Percentiles rank a stretch among this genome's conserved stretches.
phyloP scores from a whole-genome alignment of 1,140 invertebrate species.

The Argopecten irradians region DNA sequence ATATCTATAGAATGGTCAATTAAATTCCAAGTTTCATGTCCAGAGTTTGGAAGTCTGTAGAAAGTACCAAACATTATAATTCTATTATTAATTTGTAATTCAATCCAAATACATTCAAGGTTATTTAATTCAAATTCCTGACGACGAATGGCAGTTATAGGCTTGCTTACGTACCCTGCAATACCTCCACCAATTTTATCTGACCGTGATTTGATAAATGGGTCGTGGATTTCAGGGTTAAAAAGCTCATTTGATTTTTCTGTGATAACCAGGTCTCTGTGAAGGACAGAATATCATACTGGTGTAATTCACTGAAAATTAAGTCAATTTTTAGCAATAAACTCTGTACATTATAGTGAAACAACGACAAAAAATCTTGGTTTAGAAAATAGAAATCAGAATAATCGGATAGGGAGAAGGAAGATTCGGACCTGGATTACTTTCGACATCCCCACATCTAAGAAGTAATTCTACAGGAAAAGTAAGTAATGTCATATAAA shows the following conservation, averaged over 20 bases:
- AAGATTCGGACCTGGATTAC: slow-evolving; percentile 27
- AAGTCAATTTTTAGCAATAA: not conserved
- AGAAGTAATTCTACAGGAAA: not conserved
- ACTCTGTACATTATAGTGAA: slow-evolving; percentile 14
- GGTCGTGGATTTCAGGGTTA: not conserved
- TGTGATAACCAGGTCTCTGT: slow-evolving; percentile 24
- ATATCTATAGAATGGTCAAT: slow-evolving; percentile 16
- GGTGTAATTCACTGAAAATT: not conserved
- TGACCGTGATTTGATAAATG: slow-evolving; percentile 20
- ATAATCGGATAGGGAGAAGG: no score
- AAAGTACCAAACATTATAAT: slow-evolving; percentile 17
- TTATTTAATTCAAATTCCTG: slow-evolving; percentile 28
- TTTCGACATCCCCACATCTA: slow-evolving; percentile 23
- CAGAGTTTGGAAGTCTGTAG: slow-evolving; percentile 28
- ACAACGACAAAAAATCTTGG: not conserved
- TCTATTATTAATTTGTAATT: not conserved
- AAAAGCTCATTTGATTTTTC: not conserved
- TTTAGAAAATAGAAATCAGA: not conserved
- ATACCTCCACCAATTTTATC: slow-evolving; percentile 37
- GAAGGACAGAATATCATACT: not conserved
- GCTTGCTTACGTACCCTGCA: slow-evolving; percentile 15
- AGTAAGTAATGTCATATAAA: not conserved
- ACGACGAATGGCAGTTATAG: not conserved
- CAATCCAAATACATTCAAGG: slow-evolving; percentile 36
- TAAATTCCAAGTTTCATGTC: not conserved